A percentile compares a stretch with the other conserved stretches of the same genome.
These are phyloP conservation scores for Silurus asotus DNA, from an alignment of 2,113 vertebrate species.

Conservation along the genomic window DNA sequence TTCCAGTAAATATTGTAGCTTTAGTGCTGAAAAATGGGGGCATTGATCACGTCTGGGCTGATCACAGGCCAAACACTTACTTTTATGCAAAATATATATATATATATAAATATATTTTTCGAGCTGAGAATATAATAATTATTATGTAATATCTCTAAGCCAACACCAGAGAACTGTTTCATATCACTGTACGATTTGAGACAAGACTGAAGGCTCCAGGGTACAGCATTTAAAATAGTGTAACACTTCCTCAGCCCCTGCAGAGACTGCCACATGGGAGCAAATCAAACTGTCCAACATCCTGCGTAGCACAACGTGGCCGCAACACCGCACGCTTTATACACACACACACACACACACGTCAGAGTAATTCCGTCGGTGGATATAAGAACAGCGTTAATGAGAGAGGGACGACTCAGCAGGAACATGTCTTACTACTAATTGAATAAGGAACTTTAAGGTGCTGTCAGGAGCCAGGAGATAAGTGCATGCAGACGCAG, in stretches of 20 bases:
- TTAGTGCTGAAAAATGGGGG: neutral
- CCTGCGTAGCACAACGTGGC: neutral
- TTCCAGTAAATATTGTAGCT: too few species aligned
- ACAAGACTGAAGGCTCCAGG: neutral
- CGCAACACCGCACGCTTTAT: neutral
- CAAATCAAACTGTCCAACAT: neutral
- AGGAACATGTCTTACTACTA: neutral
- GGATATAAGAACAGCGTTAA: conserved; percentile 4
- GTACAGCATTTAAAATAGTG: conserved; percentile 9
- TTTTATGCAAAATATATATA: neutral
- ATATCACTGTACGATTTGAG: neutral
- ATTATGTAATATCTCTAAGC: conserved; percentile 1
- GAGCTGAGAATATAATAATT: neutral
- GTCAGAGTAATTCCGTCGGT: neutral
- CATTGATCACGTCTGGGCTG: neutral
- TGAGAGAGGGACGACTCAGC: neutral
- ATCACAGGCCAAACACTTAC: neutral
- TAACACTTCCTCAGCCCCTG: neutral
- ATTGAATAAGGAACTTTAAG: conserved; percentile 2
- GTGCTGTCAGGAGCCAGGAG: neutral
- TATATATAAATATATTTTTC: too few species aligned
- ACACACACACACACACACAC: conserved; percentile 4
- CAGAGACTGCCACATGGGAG: neutral
- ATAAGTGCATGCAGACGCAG: neutral
- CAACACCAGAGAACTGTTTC: neutral